phyloP scores from a whole-genome alignment of 1,140 invertebrate genomes.

The Psilanteris sp. region DNA sequence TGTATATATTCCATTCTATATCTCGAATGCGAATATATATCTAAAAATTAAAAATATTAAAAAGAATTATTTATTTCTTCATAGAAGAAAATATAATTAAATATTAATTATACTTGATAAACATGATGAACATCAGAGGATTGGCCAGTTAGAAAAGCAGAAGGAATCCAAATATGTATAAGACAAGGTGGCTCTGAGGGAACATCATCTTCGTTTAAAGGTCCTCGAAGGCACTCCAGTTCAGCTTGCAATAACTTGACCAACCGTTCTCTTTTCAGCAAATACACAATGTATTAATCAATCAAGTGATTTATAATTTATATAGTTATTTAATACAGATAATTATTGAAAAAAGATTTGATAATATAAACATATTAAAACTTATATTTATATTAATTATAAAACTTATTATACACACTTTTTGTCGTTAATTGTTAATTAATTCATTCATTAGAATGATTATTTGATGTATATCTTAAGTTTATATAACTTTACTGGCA shows the following conservation, averaged over 20 bases:
- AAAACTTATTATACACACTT: no score
- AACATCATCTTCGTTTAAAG: slow-evolving; percentile 80
- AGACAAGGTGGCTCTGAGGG: slow-evolving; percentile 79
- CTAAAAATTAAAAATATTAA: slow-evolving; percentile 76
- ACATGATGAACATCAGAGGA: slow-evolving; percentile 89
- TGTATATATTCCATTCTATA: slow-evolving; percentile 96
- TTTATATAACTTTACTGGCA: no score
- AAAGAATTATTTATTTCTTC: no score
- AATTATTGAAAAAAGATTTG: no score
- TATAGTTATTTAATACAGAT: no score
- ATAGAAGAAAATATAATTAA: no score
- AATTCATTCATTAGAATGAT: no score
- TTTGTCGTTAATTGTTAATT: no score
- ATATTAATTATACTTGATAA: slow-evolving; percentile 85
- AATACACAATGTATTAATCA: slow-evolving; percentile 12
- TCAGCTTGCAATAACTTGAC: slow-evolving; percentile 84
- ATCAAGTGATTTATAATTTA: no score
- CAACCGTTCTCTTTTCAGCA: slow-evolving; percentile 83
- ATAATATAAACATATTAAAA: no score
- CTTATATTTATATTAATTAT: no score
- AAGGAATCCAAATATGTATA: slow-evolving; percentile 95
- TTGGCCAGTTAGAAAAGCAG: slow-evolving; percentile 91
- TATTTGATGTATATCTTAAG: no score
- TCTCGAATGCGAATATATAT: slow-evolving; percentile 90
- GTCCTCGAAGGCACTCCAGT: slow-evolving; percentile 86